Conservation (phyloP, 2,888 invertebrate species). For the Acanthosoma haemorrhoidale region DNA sequence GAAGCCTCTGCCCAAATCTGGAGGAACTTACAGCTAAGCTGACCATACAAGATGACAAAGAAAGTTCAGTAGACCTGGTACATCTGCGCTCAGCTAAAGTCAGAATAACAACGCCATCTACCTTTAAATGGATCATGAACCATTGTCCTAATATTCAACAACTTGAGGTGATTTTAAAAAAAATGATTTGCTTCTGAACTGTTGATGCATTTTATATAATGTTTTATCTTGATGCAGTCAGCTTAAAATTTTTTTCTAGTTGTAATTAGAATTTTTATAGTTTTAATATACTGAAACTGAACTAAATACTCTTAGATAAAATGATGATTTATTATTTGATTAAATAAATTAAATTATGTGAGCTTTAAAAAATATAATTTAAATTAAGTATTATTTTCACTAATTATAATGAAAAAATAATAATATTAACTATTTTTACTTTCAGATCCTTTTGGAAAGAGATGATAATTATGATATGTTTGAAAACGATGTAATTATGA, state of each 20-base stretch:
- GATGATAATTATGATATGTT: conserved; percentile 30
- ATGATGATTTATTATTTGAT: too few relatives aligned
- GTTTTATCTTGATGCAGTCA: not conserved
- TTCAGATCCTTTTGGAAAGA: conserved; percentile 32
- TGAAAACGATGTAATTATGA: conserved; percentile 31
- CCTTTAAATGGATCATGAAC: conserved; percentile 38
- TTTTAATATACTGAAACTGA: too few relatives aligned
- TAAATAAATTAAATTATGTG: not conserved
- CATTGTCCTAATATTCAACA: conserved; percentile 34
- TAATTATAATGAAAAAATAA: too few relatives aligned
- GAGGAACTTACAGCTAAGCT: conserved; percentile 42
- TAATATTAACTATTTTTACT: not conserved
- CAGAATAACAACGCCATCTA: conserved; percentile 30
- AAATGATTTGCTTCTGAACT: not conserved
- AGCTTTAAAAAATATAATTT: too few relatives aligned
- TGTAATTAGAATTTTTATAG: too few relatives aligned
- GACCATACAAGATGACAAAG: conserved; percentile 4
- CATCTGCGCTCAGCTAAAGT: conserved; percentile 33
- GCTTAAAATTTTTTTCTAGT: not conserved
- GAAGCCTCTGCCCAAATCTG: conserved; percentile 40
- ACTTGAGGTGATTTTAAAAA: conserved; percentile 28
- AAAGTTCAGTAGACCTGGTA: conserved; percentile 7
- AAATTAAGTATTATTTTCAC: too few relatives aligned
- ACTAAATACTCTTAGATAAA: too few relatives aligned
- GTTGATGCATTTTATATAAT: not conserved